Conservation (phyloP, 2,888 invertebrate species). For the Drymonia ruficornis region DNA sequence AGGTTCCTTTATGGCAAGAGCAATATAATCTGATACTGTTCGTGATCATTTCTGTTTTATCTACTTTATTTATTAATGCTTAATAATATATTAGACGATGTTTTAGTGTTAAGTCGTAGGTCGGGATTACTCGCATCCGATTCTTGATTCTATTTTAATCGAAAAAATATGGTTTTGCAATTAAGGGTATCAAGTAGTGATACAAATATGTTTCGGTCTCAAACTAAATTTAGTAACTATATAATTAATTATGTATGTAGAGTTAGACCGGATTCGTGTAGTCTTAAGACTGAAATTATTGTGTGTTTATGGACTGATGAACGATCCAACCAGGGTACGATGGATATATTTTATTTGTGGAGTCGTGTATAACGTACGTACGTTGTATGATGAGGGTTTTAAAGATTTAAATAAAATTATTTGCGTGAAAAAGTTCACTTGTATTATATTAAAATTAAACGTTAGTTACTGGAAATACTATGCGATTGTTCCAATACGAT, state of each 20-base stretch:
- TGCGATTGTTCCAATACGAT: too few relatives aligned
- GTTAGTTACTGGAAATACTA: slow-evolving; percentile 11
- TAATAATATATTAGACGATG: slow-evolving; percentile 15
- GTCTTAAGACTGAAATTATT: slow-evolving; percentile 17
- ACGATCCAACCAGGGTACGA: slow-evolving; percentile 45
- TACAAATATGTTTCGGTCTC: slow-evolving; percentile 5
- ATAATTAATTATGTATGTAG: neutral
- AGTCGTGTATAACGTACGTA: slow-evolving; percentile 12
- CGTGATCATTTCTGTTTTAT: slow-evolving; percentile 20
- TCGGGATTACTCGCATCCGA: slow-evolving; percentile 10
- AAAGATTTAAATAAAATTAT: slow-evolving; percentile 20
- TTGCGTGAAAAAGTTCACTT: slow-evolving; percentile 14
- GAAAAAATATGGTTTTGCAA: slow-evolving; percentile 7
- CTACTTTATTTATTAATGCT: slow-evolving; percentile 28
- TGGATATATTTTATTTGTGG: slow-evolving; percentile 22
- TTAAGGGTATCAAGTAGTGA: slow-evolving; percentile 3
- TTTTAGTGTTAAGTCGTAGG: slow-evolving; percentile 15
- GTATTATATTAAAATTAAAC: slow-evolving; percentile 19
- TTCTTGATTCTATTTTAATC: slow-evolving; percentile 6
- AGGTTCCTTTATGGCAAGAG: slow-evolving; percentile 29
- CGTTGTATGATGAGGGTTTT: slow-evolving; percentile 11
- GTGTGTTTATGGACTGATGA: slow-evolving; percentile 42
- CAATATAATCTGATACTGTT: slow-evolving; percentile 30
- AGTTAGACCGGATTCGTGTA: slow-evolving; percentile 10
- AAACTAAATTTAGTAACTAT: neutral